Percentiles rank a stretch among this genome's conserved stretches.
These are phyloP conservation scores for Pristionchus arcanus DNA, from an alignment of 2,888 invertebrate genomes.

Conservation along the genomic window DNA sequence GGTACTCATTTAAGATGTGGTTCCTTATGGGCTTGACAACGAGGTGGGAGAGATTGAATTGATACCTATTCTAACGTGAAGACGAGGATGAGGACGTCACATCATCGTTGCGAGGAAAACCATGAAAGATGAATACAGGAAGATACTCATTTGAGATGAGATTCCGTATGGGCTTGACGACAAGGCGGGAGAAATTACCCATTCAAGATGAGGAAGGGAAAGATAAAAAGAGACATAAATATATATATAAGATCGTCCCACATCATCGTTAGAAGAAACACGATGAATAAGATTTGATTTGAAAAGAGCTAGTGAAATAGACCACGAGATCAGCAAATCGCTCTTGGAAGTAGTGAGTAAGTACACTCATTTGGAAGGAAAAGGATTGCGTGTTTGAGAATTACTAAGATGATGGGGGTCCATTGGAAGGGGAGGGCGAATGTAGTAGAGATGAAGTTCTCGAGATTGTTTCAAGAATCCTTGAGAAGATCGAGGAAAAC, in stretches of 20 bases:
- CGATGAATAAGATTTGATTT: not conserved
- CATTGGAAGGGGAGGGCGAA: not conserved
- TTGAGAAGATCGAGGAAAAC: not conserved
- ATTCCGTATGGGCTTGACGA: not conserved
- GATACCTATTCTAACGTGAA: too few relatives aligned
- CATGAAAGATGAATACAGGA: too few relatives aligned
- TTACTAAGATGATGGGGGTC: slow-evolving; percentile 8
- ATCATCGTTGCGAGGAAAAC: too few relatives aligned
- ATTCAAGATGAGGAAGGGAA: not conserved
- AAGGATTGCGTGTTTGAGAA: slow-evolving; percentile 40
- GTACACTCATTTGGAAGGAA: not conserved
- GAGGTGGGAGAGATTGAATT: too few relatives aligned
- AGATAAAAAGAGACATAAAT: too few relatives aligned
- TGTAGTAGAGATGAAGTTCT: slow-evolving; percentile 23
- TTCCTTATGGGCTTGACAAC: too few relatives aligned
- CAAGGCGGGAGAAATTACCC: not conserved
- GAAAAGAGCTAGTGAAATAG: not conserved
- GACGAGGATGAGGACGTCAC: too few relatives aligned
- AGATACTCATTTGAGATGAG: slow-evolving; percentile 25
- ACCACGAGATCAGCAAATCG: not conserved
- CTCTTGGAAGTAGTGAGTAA: not conserved
- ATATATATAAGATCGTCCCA: too few relatives aligned
- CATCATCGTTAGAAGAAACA: not conserved
- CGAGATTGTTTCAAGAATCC: not conserved
- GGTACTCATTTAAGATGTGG: too few relatives aligned